phyloP scores from a whole-genome alignment of 2,888 invertebrate genomes.

The Caradrina kadenii region DNA sequence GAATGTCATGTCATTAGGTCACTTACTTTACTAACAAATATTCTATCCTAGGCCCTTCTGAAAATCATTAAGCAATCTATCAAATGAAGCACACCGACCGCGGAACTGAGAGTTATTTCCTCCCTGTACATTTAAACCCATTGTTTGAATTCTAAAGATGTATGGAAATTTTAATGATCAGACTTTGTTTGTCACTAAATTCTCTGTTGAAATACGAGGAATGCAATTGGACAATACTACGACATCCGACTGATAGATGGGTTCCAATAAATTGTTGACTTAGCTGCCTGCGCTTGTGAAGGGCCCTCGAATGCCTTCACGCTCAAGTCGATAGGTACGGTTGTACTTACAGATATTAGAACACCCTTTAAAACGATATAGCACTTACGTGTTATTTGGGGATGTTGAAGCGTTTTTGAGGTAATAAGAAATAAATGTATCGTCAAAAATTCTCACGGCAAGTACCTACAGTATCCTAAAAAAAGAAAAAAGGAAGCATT shows the following conservation, averaged over 20 bases:
- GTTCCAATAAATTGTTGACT: slow-evolving; percentile 82
- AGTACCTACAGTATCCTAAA: background rate
- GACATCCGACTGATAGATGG: slow-evolving; percentile 80
- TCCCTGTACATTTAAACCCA: background rate
- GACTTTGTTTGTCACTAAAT: slow-evolving; percentile 73
- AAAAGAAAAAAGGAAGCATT: slow-evolving; percentile 3
- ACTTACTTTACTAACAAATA: background rate
- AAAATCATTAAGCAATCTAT: slow-evolving; percentile 33
- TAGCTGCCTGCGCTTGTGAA: slow-evolving; percentile 65
- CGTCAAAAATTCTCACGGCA: slow-evolving; percentile 32
- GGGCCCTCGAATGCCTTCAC: slow-evolving; percentile 68
- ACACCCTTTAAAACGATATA: slow-evolving; percentile 44
- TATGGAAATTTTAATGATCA: slow-evolving; percentile 33
- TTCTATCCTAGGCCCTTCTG: slow-evolving; percentile 13
- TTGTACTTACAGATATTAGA: slow-evolving; percentile 46
- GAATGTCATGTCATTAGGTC: background rate
- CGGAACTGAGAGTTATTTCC: slow-evolving; percentile 26
- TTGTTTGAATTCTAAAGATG: slow-evolving; percentile 12
- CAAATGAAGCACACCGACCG: slow-evolving; percentile 54
- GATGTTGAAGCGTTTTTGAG: slow-evolving; percentile 26
- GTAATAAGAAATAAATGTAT: slow-evolving; percentile 20
- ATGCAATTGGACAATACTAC: slow-evolving; percentile 83
- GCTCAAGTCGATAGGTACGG: slow-evolving; percentile 47
- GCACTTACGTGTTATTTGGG: slow-evolving; percentile 39
- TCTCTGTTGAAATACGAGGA: slow-evolving; percentile 73